These are phyloP conservation scores for Mythimna pallens DNA, from an alignment of 2,888 invertebrate species.

Conservation along the genomic window DNA sequence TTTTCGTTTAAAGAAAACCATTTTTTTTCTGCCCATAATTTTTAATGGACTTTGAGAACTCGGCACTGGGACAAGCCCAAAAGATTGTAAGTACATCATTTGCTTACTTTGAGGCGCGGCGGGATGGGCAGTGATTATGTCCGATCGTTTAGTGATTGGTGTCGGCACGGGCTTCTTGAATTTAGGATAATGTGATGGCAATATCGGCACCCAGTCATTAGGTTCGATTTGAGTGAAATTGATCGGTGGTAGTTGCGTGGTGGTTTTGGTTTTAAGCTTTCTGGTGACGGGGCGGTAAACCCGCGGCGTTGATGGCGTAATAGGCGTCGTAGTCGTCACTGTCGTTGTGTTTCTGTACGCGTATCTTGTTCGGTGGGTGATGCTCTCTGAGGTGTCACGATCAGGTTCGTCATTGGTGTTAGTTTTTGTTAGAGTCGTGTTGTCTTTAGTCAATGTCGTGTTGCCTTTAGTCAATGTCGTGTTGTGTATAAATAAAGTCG, in stretches of 20 bases:
- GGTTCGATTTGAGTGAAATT: slow-evolving; percentile 75
- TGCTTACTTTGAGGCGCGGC: slow-evolving; percentile 71
- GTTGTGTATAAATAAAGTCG: slow-evolving; percentile 50
- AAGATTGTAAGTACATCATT: slow-evolving; percentile 81
- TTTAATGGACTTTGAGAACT: slow-evolving; percentile 68
- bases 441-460: slow-evolving; percentile 68
- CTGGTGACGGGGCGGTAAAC: slow-evolving; percentile 83
- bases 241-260: slow-evolving; percentile 71
- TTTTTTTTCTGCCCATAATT: slow-evolving; percentile 75
- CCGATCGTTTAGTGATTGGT: slow-evolving; percentile 77
- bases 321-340: slow-evolving; percentile 69
- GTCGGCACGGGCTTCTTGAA: slow-evolving; percentile 68
- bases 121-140: slow-evolving; percentile 61
- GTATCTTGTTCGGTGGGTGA: slow-evolving; percentile 71
- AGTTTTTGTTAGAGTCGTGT: slow-evolving; percentile 70
- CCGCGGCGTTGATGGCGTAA: slow-evolving; percentile 71
- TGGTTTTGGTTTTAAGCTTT: slow-evolving; percentile 76
- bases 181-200: slow-evolving; percentile 82
- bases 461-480: slow-evolving; percentile 67
- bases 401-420: slow-evolving; percentile 73
- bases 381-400: slow-evolving; percentile 73
- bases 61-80: slow-evolving; percentile 79
- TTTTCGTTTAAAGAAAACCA: slow-evolving; percentile 78
- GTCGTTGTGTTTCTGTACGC: slow-evolving; percentile 70
- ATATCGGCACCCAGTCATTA: slow-evolving; percentile 87